Conservation (phyloP, 2,113 vertebrate species). For the Carlito syrichta region DNA sequence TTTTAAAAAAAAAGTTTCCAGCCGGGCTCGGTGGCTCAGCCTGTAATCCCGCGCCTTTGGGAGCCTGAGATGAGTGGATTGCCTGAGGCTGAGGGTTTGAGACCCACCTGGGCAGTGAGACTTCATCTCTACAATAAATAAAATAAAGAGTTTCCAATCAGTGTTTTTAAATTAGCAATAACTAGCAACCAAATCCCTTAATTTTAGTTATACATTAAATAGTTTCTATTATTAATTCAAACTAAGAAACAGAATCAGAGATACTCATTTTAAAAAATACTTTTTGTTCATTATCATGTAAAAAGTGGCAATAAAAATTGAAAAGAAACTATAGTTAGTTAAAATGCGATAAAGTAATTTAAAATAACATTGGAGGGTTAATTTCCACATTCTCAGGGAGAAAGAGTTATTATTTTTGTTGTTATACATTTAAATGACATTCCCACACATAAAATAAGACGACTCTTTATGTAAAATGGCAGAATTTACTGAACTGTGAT, state of each 20-base stretch:
- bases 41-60: no score
- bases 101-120: no score
- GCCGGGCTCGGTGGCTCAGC: no score
- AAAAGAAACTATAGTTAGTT: not conserved
- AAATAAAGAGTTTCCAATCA: not conserved
- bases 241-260: not conserved
- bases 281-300: not conserved
- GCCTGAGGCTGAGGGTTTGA: no score
- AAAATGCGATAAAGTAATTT: not conserved
- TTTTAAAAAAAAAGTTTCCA: no score
- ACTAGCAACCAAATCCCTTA: not conserved
- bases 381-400: not conserved
- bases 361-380: not conserved
- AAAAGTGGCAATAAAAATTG: not conserved
- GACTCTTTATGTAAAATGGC: not conserved
- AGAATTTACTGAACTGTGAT: not conserved
- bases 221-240: not conserved
- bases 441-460: not conserved
- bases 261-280: not conserved
- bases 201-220: not conserved
- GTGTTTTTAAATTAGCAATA: constrained; percentile 20
- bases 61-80: no score
- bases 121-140: no score
- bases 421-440: not conserved
- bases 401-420: not conserved